Percentiles rank a stretch among this genome's conserved stretches.
phyloP scores from a whole-genome alignment of 2,797 vertebrate genomes.

The Macroramphosus scolopax region DNA sequence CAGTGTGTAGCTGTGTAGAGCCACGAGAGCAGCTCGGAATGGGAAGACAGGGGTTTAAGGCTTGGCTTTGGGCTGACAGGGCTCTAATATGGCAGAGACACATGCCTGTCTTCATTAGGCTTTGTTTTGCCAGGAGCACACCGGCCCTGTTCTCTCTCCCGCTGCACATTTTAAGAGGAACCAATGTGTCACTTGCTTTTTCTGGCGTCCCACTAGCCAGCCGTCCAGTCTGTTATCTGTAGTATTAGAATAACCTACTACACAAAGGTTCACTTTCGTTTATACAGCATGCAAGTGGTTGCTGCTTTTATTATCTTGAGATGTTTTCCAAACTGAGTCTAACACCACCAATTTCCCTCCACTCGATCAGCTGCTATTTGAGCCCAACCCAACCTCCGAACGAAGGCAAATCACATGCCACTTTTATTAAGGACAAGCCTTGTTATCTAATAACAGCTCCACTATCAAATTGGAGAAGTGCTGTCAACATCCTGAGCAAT shows the following conservation, averaged over 20 bases:
- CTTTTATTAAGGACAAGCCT: slow-evolving; percentile 64
- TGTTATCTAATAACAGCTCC: slow-evolving; percentile 69
- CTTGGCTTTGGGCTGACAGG: slow-evolving; percentile 43
- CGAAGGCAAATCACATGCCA: slow-evolving; percentile 51
- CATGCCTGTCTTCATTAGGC: slow-evolving; percentile 35
- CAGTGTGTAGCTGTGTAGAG: slow-evolving; percentile 35
- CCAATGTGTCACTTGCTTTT: slow-evolving; percentile 8
- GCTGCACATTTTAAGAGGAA: slow-evolving; percentile 8
- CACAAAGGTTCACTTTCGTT: not conserved
- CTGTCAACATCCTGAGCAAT: slow-evolving; percentile 77
- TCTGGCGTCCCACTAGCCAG: slow-evolving; percentile 8
- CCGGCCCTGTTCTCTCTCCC: slow-evolving; percentile 9
- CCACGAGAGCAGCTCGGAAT: slow-evolving; percentile 33
- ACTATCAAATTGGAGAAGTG: slow-evolving; percentile 76
- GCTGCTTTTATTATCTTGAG: slow-evolving; percentile 13
- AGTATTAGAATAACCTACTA: slow-evolving; percentile 26
- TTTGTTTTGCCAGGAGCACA: slow-evolving; percentile 32
- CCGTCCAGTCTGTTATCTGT: slow-evolving; percentile 23
- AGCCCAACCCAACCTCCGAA: slow-evolving; percentile 16
- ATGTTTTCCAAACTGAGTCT: slow-evolving; percentile 14
- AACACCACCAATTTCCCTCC: slow-evolving; percentile 1
- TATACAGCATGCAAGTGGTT: not conserved
- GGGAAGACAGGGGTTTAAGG: slow-evolving; percentile 29
- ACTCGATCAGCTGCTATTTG: slow-evolving; percentile 1
- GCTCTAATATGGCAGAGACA: slow-evolving; percentile 40